phyloP scores from a whole-genome alignment of 2,888 invertebrate genomes.

The Lepetodrilus schrolli region DNA sequence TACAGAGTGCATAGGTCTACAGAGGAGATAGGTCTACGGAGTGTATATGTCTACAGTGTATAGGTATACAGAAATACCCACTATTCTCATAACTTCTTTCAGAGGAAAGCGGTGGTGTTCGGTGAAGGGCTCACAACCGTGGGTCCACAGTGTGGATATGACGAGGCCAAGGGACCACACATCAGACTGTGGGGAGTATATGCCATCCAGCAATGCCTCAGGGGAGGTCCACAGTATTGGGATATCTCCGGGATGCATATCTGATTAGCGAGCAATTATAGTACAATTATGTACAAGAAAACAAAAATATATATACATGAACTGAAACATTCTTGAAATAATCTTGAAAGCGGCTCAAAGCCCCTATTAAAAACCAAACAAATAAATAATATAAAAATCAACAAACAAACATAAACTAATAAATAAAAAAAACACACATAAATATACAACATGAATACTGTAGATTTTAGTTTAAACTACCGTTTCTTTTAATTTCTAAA shows the following conservation, averaged over 20 bases:
- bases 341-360: too few species aligned
- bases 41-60: not conserved
- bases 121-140: constrained; percentile 26
- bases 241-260: constrained; percentile 1
- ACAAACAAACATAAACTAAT: too few species aligned
- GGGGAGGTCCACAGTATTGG: not conserved
- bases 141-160: constrained; percentile 4
- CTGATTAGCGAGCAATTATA: too few species aligned
- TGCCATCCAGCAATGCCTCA: not conserved
- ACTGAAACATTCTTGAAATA: too few species aligned
- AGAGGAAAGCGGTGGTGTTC: not conserved
- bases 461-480: too few species aligned
- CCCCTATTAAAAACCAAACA: too few species aligned
- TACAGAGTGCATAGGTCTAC: not conserved
- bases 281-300: too few species aligned
- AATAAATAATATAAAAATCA: too few species aligned
- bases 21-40: not conserved
- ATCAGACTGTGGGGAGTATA: constrained; percentile 3
- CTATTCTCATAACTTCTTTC: constrained; percentile 1
- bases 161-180: constrained; percentile 6
- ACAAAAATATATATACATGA: too few species aligned
- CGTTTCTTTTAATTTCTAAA: too few species aligned
- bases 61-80: not conserved
- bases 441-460: too few species aligned
- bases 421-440: too few species aligned